Percentiles rank a stretch among this genome's conserved stretches.
phyloP scores from a whole-genome alignment of 2,888 invertebrate genomes.

The Limnephilus lunatus region DNA sequence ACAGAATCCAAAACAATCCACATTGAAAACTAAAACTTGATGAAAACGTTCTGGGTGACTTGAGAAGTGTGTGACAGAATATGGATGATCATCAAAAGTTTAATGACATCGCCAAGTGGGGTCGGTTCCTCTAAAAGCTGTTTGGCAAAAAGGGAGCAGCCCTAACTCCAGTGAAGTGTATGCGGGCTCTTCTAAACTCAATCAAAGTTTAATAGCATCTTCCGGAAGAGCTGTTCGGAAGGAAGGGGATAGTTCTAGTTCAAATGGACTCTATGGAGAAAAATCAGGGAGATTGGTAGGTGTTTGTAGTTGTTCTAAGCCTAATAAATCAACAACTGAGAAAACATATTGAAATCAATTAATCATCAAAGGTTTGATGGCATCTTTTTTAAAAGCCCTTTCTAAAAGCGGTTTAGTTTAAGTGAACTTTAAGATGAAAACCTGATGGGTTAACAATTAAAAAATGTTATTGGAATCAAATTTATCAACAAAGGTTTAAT shows the following conservation, averaged over 20 bases:
- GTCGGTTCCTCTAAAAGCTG: background rate
- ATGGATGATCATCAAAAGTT: background rate
- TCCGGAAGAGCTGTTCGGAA: background rate
- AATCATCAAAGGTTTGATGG: background rate
- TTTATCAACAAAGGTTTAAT: background rate
- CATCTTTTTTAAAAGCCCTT: background rate
- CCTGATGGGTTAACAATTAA: background rate
- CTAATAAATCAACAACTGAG: too few relatives aligned
- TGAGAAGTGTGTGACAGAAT: background rate
- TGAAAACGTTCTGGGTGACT: background rate
- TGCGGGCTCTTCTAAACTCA: background rate
- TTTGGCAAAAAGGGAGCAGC: background rate
- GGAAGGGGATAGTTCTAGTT: background rate
- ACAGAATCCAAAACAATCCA: background rate
- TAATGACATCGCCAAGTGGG: background rate
- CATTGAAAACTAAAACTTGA: background rate
- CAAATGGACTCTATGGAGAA: conserved; percentile 46
- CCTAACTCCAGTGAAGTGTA: conserved; percentile 45
- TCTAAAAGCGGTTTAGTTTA: background rate
- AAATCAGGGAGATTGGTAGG: conserved; percentile 31
- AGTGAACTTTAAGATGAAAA: too few relatives aligned
- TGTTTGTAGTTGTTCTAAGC: background rate
- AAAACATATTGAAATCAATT: background rate
- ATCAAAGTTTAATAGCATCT: background rate
- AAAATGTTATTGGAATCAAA: background rate